Base-by-base conservation (phyloP, 2,113 vertebrate species). In the Odontesthes bonariensis region DNA sequence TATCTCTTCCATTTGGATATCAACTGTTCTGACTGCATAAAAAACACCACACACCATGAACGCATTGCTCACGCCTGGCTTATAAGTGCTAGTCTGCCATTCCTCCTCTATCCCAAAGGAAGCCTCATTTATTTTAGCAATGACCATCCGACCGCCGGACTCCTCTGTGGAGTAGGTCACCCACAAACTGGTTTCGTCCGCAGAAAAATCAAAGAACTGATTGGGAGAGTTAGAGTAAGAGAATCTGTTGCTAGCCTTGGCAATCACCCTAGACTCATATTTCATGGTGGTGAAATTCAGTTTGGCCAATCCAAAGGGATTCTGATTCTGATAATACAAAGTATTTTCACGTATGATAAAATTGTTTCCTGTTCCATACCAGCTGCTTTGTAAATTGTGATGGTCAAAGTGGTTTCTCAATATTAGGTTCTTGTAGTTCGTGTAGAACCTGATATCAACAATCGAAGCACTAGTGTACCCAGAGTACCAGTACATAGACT, bases 41-140 rank as follows among this genome's bases (percentile, higher is more conserved):
- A 96, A 84, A 5, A 93, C 90, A 1, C 94, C 94, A 72, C 94
- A 95, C 17, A 90, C 90, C 94, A 95, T 90, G 75, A 95, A 96
- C 13, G 87, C 84, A 31, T 95, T 95, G 31, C 84, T 92, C 55
- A 92, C 74, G 0, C 77, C 77, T 31, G 89, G 91, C 69, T 94
- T 95, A 19, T 88, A 92, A 31, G 94, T 77, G 9, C 73, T 89
- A 2, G 93, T 95, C 7, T 40, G 13, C 94, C 93, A 95, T 58
- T 91, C 90, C 63, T 92, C 65, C 69, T 92, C 86, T 13, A 93
- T 60, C 2, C 81, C 89, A 55, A 96, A 87, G n/a, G 90, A 89
- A 1, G 49, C 38, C 35, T 91, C 79, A 1, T 95, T 86, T 44
- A 96, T 91, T 76, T 32, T 92, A 66, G 88, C 92, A 31, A 95